A percentile compares a stretch with the other conserved stretches of the same genome.
Evolutionary conservation across 2,888 invertebrate species (phyloP).

Genomic region (Camponotus fellah): DNA sequence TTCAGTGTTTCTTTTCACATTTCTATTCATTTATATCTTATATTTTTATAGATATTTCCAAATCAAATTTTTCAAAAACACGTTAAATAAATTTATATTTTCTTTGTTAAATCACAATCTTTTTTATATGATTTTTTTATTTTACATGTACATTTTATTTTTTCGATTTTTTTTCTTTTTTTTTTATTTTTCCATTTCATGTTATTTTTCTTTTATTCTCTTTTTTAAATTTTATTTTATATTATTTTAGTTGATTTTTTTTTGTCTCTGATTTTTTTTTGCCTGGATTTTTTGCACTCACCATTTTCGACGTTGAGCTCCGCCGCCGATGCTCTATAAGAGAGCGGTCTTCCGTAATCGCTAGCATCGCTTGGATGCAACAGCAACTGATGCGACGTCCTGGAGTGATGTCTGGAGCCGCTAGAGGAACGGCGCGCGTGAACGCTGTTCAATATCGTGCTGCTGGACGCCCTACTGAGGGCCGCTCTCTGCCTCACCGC

Average conservation of each 20-base stretch:
- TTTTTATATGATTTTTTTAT: background rate
- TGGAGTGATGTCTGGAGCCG: slow-evolving; percentile 89
- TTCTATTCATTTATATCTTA: background rate
- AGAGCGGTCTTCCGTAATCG: slow-evolving; percentile 75
- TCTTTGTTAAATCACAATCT: background rate
- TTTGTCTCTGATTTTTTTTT: too few species aligned
- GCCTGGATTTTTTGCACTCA: slow-evolving; percentile 84
- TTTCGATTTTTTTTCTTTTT: slow-evolving; percentile 31
- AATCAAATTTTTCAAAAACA: background rate
- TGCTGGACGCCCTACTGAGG: slow-evolving; percentile 93
- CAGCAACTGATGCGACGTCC: slow-evolving; percentile 82
- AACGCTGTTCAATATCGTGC: slow-evolving; percentile 93
- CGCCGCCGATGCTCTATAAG: slow-evolving; percentile 88
- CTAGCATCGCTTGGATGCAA: slow-evolving; percentile 80
- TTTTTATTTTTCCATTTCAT: background rate
- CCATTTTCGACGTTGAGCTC: slow-evolving; percentile 91
- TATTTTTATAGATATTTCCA: background rate
- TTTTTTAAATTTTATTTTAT: background rate
- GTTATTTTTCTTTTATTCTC: background rate
- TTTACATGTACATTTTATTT: background rate
- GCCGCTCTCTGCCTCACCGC: slow-evolving; percentile 94
- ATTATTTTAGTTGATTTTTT: background rate
- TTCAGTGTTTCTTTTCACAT: background rate
- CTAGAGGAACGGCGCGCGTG: slow-evolving; percentile 93
- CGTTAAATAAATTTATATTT: background rate